phyloP scores from a whole-genome alignment of 2,113 vertebrate species.

The Athene noctua region DNA sequence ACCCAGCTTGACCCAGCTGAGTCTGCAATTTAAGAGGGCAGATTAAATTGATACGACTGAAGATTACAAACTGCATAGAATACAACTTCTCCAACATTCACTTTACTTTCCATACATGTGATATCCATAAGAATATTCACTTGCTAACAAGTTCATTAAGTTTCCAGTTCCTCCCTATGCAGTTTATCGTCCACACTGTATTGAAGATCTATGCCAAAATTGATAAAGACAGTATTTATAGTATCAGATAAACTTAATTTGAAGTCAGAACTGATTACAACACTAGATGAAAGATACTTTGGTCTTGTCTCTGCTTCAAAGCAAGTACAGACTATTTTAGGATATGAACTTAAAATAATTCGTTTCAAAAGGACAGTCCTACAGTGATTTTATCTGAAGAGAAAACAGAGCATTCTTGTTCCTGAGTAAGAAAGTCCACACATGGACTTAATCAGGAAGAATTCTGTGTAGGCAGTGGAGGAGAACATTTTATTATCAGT shows the following conservation, averaged over 20 bases:
- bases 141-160: neutral
- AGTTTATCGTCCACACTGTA: neutral
- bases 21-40: neutral
- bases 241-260: neutral
- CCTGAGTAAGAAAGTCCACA: conserved; percentile 34
- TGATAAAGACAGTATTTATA: neutral
- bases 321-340: neutral
- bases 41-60: neutral
- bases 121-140: neutral
- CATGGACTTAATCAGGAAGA: conserved; percentile 42
- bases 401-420: conserved; percentile 37
- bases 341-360: neutral
- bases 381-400: neutral
- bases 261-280: neutral
- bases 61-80: neutral
- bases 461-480: conserved; percentile 23
- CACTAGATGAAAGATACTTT: neutral
- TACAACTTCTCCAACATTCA: neutral
- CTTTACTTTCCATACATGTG: neutral
- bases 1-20: neutral
- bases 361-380: neutral
- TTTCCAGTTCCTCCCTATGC: neutral
- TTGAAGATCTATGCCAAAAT: neutral
- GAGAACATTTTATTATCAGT: conserved; percentile 23
- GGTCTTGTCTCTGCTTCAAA: neutral